Conservation (phyloP, 2,797 vertebrate species). For the Buphagus erythrorhynchus region DNA sequence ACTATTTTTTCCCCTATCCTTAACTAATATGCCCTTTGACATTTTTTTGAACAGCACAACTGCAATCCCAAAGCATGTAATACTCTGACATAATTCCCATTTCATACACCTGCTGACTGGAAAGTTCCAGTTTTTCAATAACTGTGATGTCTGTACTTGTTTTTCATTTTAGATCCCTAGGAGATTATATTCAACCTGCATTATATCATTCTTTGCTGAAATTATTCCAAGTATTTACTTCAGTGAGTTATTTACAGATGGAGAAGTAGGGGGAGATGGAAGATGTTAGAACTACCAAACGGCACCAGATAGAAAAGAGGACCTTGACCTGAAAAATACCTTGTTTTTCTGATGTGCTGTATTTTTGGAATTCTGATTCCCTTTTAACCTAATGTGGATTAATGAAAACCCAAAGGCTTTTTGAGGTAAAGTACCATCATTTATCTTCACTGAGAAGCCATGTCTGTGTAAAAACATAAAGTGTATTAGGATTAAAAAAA, state of each 20-base stretch:
- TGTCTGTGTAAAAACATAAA: constrained; percentile 51
- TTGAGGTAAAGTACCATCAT: constrained; percentile 54
- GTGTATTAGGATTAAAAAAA: constrained; percentile 8
- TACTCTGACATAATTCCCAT: neutral
- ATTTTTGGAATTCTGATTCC: constrained; percentile 65
- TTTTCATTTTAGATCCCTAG: constrained; percentile 49
- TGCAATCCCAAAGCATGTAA: neutral
- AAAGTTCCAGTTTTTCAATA: constrained; percentile 14
- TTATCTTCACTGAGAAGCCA: constrained; percentile 54
- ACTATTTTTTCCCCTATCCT: neutral
- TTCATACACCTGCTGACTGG: constrained; percentile 3
- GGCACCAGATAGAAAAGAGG: constrained; percentile 49
- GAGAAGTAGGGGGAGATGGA: constrained; percentile 47
- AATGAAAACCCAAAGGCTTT: constrained; percentile 63
- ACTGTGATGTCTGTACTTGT: neutral
- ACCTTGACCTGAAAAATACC: constrained; percentile 62
- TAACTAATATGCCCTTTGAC: neutral
- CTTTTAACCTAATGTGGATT: constrained; percentile 63
- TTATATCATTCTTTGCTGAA: constrained; percentile 56
- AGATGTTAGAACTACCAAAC: constrained; percentile 55
- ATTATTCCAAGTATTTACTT: constrained; percentile 63
- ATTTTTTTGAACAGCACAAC: neutral
- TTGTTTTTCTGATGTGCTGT: constrained; percentile 56
- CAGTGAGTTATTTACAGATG: constrained; percentile 62
- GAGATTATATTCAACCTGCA: constrained; percentile 48